Conservation (phyloP, 2,797 vertebrate species). For the Anniella stebbinsi region DNA sequence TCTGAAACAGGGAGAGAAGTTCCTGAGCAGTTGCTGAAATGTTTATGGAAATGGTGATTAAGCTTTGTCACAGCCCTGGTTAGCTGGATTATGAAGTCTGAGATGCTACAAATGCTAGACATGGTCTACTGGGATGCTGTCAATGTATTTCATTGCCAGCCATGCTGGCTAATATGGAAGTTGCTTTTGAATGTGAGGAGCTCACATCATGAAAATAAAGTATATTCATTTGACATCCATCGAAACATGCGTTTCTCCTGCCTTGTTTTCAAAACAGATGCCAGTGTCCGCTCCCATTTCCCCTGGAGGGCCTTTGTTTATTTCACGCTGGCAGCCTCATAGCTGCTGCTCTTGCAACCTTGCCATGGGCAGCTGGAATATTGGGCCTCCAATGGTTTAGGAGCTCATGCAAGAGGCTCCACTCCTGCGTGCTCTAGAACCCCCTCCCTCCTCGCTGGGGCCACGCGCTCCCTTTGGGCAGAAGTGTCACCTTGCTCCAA, state of each 20-base stretch:
- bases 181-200: background rate
- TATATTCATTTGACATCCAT: background rate
- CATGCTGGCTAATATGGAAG: background rate
- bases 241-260: background rate
- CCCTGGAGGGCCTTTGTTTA: background rate
- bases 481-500: conserved; percentile 41
- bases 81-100: background rate
- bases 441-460: background rate
- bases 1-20: background rate
- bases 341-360: background rate
- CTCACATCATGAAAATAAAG: conserved; percentile 2
- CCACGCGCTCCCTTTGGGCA: conserved; percentile 22
- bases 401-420: background rate
- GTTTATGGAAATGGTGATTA: background rate
- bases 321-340: background rate
- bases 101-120: background rate
- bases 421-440: no score
- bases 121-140: no score
- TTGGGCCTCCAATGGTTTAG: background rate
- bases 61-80: background rate
- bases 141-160: background rate
- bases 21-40: background rate
- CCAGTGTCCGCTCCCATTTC: background rate
- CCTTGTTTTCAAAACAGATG: background rate
- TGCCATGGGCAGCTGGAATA: background rate